Base-by-base conservation (phyloP, 37 sponge, comb jelly and placozoan species). In the Lycopodina hypogea region DNA sequence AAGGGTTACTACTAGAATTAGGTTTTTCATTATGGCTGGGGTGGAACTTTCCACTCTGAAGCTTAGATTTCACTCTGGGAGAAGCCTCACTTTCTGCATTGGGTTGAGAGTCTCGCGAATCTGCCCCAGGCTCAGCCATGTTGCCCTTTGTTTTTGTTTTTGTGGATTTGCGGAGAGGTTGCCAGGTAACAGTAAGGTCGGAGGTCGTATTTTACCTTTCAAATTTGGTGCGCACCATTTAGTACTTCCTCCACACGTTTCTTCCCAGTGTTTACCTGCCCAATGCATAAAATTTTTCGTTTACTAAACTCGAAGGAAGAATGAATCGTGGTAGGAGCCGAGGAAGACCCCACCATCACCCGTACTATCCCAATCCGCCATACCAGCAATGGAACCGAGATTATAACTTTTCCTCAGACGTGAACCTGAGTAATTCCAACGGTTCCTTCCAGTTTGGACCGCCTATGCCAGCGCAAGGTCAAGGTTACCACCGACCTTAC, bases 381-480 rank as follows among this genome's bases (percentile, higher is more conserved):
- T 65, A 30, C 2, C 17, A 33, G 33, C 18, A 65, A 30, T 17
- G 30, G 17, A 33, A 32, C 30, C 11, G 35, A 7, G 35, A 32
- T 19, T 65, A 65, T 32, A 65, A 65, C 34, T 65, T 65, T 32
- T 65, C 66, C 8, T 65, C 66, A 19, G 66, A 65, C 12, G 66
- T 65, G 66, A 65, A 65, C 30, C 12, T 65, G 32, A 32, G 34
- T 11, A 59, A 59, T 26, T 26, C 60, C 12, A 30, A 30, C 30
- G 66, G 66, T 2, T 65, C 66, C 7, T 65, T 65, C 35, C 66
- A 65, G 35, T 65, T 17, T 65, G 66, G 66, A 15, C 12, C 66
- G 7, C 66, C 66, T 32, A 3, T 34, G 30, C 66, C 66, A 14
- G 30, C 11, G 35, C 30, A 65, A 12, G n/a, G n/a, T n/a, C 66